Percentiles rank a stretch among this genome's conserved stretches.
Conservation (phyloP, 2,797 vertebrate species). For the Gambusia yucatana region DNA sequence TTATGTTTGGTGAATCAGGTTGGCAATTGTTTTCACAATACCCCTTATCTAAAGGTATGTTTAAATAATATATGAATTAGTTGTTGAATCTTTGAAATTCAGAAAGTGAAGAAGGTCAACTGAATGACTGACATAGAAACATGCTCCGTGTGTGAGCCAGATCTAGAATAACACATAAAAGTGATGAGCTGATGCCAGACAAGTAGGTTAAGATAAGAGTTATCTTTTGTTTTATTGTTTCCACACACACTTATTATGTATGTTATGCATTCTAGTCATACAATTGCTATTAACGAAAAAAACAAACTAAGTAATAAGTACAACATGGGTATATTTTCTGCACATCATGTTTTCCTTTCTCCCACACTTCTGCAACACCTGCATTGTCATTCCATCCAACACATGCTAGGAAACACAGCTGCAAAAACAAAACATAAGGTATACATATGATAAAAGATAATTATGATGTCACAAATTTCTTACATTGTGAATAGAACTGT, state of each 20-base stretch:
- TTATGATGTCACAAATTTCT: background rate
- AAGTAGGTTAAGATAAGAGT: background rate
- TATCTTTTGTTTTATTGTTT: background rate
- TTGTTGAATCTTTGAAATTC: background rate
- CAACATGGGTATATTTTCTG: background rate
- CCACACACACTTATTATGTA: background rate
- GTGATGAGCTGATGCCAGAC: background rate
- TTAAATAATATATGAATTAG: background rate
- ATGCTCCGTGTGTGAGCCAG: background rate
- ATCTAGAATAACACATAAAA: background rate
- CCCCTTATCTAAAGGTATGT: background rate
- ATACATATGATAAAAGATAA: background rate
- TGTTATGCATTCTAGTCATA: background rate
- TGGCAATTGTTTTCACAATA: background rate
- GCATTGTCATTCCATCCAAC: background rate
- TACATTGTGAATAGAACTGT: no score
- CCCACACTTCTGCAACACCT: constrained; percentile 1
- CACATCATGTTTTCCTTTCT: background rate
- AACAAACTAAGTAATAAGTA: background rate
- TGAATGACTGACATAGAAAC: background rate
- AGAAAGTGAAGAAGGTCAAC: background rate
- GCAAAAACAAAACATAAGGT: background rate
- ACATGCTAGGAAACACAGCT: background rate
- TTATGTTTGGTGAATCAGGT: background rate
- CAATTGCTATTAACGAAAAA: background rate